Conservation (phyloP, 2,113 vertebrate genomes). For the Chelonoidis abingdonii region DNA sequence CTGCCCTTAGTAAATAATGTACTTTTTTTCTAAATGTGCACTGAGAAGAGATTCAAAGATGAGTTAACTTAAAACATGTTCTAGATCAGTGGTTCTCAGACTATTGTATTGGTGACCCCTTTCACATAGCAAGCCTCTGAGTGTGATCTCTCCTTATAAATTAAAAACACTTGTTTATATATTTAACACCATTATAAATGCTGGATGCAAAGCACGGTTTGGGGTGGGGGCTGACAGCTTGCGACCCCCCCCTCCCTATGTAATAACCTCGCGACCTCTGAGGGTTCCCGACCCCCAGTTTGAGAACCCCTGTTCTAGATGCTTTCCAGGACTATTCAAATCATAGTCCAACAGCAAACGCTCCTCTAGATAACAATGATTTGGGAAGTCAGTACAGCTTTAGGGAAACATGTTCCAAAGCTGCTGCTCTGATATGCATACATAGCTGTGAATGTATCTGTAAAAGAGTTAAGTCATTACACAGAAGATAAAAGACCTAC, state of each 20-base stretch:
- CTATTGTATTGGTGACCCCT: too few species aligned
- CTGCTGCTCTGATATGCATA: slow-evolving; percentile 8
- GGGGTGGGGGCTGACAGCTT: too few species aligned
- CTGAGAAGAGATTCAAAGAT: slow-evolving; percentile 36
- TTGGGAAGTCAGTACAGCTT: slow-evolving; percentile 21
- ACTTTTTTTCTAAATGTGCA: slow-evolving; percentile 49
- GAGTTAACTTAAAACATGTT: slow-evolving; percentile 59
- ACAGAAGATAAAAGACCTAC: neutral
- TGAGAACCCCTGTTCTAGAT: slow-evolving; percentile 12
- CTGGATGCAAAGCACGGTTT: too few species aligned
- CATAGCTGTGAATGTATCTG: neutral
- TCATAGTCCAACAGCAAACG: slow-evolving; percentile 24
- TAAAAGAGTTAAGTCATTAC: neutral
- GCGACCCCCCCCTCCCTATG: too few species aligned
- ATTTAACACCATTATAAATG: too few species aligned
- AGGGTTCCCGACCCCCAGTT: too few species aligned
- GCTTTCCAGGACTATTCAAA: slow-evolving; percentile 21
- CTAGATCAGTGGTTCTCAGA: neutral
- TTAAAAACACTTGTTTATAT: too few species aligned
- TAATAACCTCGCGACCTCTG: too few species aligned
- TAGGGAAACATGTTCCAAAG: slow-evolving; percentile 12
- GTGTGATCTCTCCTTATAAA: too few species aligned
- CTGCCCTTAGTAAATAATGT: slow-evolving; percentile 63
- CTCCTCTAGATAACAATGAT: slow-evolving; percentile 13
- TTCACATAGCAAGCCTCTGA: too few species aligned